Percentiles rank a stretch among this genome's conserved stretches.
Evolutionary conservation across 1,140 invertebrate genomes (phyloP).

Genomic region (Diorhabda sublineata): DNA sequence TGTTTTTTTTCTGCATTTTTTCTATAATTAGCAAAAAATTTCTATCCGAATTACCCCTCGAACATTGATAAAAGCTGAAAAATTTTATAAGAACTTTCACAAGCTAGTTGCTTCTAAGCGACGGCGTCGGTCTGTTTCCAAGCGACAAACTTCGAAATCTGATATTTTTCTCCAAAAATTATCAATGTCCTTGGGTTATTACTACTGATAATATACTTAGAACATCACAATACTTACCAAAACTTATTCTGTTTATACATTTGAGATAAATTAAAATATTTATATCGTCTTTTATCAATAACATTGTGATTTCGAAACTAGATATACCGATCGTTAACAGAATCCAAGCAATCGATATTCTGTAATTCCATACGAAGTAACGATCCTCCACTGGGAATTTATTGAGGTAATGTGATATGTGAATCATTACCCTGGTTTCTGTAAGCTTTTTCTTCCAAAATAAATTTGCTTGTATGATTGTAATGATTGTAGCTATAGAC

Average conservation of each 20-base stretch:
- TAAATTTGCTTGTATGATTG: slow-evolving; percentile 4
- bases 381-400: neutral
- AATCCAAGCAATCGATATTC: neutral
- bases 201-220: no score
- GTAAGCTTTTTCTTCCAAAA: neutral
- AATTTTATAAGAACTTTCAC: no score
- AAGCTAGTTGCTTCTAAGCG: no score
- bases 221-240: slow-evolving; percentile 1
- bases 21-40: no score
- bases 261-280: neutral
- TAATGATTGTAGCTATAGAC: neutral
- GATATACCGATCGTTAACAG: neutral
- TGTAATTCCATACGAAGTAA: neutral
- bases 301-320: neutral
- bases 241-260: neutral
- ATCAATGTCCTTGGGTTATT: no score
- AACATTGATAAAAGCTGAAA: no score
- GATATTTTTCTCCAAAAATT: no score
- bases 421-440: slow-evolving; percentile 6
- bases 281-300: neutral
- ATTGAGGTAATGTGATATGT: neutral
- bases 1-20: no score
- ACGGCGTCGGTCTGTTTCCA: no score
- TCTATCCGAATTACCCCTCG: no score
- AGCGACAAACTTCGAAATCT: no score